Base-by-base conservation (phyloP, 2,797 vertebrate genomes). In the Ptychobarbus kaznakovi region DNA sequence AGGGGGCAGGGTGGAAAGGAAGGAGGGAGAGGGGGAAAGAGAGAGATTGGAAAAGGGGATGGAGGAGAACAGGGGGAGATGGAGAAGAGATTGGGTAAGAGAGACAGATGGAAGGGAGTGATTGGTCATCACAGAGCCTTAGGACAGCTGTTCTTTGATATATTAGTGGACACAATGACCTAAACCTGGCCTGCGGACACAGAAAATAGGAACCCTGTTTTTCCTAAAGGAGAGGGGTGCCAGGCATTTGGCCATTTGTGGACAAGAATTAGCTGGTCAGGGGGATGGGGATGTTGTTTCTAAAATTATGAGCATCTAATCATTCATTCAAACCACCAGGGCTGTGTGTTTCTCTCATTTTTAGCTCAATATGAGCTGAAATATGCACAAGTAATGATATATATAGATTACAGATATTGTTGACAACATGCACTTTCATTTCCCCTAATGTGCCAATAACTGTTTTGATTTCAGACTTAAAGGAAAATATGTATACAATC, bases 81-180 rank as follows among this genome's bases (percentile, higher is more conserved):
- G 89, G 86, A 90, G 70, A 88, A 90, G 91, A 92, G 85, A 86
- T 86, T 87, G 81, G 75, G 75, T 80, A 87, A 86, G 75, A 61
- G 86, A 89, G 93, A 94, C 95, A 96, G 95, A 96, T 96, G 95
- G 95, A 95, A 85, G 87, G 88, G 93, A 94, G 91, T 90, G 95
- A 94, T 90, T 95, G 94, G 95, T 95, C 95, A 95, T 95, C 92
- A 91, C 90, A 89, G 93, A 92, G 93, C 94, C 92, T 93, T 91
- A 93, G 95, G 95, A 97, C 98, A 97, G 97, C 97, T 97, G 97
- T 95, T 97, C 96, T 97, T 96, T 97, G 97, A 97, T 97, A 96
- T 96, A 97, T 94, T 96, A 95, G 95, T 89, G 94, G 95, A 93
- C 90, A 93, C 94, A 94, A 95, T 95, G 95, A 96, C 94, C 93